Evolutionary conservation across 1,140 invertebrate species (phyloP).

Genomic region (Drosophila virilis): DNA sequence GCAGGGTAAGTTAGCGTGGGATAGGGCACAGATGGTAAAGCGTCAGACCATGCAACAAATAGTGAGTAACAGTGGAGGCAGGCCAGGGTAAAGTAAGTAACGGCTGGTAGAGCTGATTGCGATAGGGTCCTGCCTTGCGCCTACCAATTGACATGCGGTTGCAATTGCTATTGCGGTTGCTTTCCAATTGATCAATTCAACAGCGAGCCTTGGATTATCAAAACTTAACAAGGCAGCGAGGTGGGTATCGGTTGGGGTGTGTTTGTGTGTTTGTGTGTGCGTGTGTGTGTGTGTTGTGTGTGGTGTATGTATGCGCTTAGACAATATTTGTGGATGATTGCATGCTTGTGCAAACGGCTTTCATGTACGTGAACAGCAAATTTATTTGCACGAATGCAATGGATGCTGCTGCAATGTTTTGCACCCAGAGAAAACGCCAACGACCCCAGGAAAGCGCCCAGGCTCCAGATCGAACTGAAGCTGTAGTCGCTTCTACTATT

Average conservation of each 20-base stretch:
- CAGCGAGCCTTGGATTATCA: constrained; percentile 50
- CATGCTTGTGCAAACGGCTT: constrained; percentile 78
- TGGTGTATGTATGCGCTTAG: constrained; percentile 45
- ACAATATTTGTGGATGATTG: constrained; percentile 82
- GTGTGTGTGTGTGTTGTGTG: neutral
- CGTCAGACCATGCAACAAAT: too few species aligned
- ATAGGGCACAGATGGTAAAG: too few species aligned
- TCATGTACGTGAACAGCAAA: constrained; percentile 78
- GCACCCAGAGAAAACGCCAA: neutral
- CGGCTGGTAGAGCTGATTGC: neutral
- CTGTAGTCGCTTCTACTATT: constrained; percentile 40
- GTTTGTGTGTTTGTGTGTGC: neutral
- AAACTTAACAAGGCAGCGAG: constrained; percentile 17
- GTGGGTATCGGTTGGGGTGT: too few species aligned
- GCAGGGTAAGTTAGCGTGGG: too few species aligned
- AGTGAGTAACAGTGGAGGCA: too few species aligned
- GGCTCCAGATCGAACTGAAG: too few species aligned
- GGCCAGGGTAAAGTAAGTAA: neutral
- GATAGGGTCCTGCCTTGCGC: constrained; percentile 6
- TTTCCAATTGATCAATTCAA: constrained; percentile 61
- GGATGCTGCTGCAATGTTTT: constrained; percentile 52
- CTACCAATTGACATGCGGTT: constrained; percentile 46
- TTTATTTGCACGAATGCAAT: constrained; percentile 79
- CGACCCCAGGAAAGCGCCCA: neutral
- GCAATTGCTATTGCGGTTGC: constrained; percentile 31